phyloP scores from a whole-genome alignment of 2,113 vertebrate species.

The Copsychus sechellarum region DNA sequence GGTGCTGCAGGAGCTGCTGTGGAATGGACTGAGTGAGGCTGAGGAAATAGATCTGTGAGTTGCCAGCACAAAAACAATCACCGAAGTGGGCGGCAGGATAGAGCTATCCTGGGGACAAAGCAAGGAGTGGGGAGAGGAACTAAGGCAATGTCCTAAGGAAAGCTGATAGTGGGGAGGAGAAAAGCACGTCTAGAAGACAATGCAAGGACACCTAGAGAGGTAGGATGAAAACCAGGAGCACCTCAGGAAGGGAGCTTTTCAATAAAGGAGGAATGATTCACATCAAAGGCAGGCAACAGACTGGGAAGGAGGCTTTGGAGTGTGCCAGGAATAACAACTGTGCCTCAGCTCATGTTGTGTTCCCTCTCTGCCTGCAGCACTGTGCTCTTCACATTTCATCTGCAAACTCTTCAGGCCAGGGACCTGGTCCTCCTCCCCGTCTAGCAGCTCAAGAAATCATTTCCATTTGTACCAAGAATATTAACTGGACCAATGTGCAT shows the following conservation, averaged over 20 bases:
- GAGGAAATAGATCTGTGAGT: neutral
- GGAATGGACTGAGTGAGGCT: neutral
- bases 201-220: neutral
- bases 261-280: conserved; percentile 13
- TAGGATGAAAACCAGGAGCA: neutral
- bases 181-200: neutral
- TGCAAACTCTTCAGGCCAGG: conserved; percentile 14
- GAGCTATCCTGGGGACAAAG: neutral
- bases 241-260: neutral
- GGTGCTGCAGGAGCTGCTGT: neutral
- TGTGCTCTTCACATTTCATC: neutral
- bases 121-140: neutral
- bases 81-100: neutral
- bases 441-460: neutral
- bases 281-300: conserved; percentile 39
- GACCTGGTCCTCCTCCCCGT: neutral
- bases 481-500: neutral
- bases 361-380: neutral
- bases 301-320: conserved; percentile 29
- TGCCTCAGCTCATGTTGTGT: neutral
- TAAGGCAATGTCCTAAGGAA: neutral
- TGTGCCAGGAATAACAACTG: conserved; percentile 51
- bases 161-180: neutral
- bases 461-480: neutral
- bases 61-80: neutral